phyloP scores from a whole-genome alignment of 2,797 vertebrate species.

The Falco naumanni region DNA sequence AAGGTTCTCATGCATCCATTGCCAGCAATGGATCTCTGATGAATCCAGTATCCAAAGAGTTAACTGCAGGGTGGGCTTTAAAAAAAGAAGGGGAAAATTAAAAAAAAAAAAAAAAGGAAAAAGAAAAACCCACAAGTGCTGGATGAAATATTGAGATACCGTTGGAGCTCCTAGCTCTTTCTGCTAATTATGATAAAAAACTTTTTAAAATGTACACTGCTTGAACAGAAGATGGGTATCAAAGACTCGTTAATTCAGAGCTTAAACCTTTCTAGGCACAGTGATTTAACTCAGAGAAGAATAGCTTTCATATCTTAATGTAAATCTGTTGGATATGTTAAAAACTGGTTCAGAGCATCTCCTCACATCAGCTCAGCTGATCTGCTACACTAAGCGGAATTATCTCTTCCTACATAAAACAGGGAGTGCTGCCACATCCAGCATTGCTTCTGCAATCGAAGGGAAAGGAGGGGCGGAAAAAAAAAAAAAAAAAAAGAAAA shows the following conservation, averaged over 20 bases:
- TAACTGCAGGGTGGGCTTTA: not conserved
- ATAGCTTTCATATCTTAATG: constrained; percentile 48
- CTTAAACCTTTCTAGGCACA: constrained; percentile 25
- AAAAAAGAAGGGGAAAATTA: not conserved
- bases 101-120: not conserved
- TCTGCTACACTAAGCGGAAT: constrained; percentile 50
- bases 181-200: constrained; percentile 55
- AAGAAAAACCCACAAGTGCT: not conserved
- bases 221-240: constrained; percentile 38
- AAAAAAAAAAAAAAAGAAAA: no score
- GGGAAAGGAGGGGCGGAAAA: no score
- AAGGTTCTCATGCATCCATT: not conserved
- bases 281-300: constrained; percentile 53
- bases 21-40: constrained; percentile 27
- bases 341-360: constrained; percentile 53
- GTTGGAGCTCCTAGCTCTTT: constrained; percentile 12
- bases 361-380: constrained; percentile 51
- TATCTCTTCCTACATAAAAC: constrained; percentile 32
- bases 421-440: not conserved
- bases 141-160: constrained; percentile 12
- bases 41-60: not conserved
- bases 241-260: constrained; percentile 42
- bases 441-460: not conserved
- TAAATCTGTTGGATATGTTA: constrained; percentile 52
- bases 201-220: constrained; percentile 32